Evolutionary conservation across 1,140 invertebrate species (phyloP), one percentile per base, ranked within the genome.

Genomic region (Drosophila lini): DNA sequence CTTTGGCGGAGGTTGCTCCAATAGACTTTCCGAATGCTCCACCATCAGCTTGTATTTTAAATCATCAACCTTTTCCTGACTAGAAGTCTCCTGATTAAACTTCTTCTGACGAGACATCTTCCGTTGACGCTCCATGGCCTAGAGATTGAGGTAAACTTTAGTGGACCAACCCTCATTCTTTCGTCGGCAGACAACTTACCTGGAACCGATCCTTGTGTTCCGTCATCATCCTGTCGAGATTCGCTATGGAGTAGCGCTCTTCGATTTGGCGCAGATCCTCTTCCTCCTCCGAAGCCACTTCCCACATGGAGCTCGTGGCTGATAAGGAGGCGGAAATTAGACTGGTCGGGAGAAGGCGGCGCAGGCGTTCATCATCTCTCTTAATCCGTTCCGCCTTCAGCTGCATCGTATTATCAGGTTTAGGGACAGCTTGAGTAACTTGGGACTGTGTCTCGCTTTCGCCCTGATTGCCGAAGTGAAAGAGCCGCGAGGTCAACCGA

Each of bases 201-300:
- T 34, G 1, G 7, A 71, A 71, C 13, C 28, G 15, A 10, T 5
- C 8, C n/a, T 25, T 38, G 13, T 58, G 67, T 0, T 40, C 28
- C 0, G 48, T 7, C 41, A 58, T 1, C 25, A 71, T 40, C 8
- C 1, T 41, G 1, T 5, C 16, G 1, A 71, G 36, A 22, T 55
- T 71, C 41, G 9, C 16, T 7, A 44, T 0, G 0, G 68, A 71
- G 42, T 71, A 71, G 0, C 68, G 41, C 11, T 10, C 3, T 7
- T 71, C 68, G 5, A 44, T 11, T 5, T 41, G 22, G 9, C 19
- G 34, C 16, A 71, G 13, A 8, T 58, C 41, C 32, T 71, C 34
- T 31, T 71, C 52, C 9, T 57, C 50, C 0, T 13, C 32, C n/a
- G 40, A 9, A 4, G 10, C 28, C 32, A 45, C 1, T 0, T 58